Evolutionary conservation across 2,113 vertebrate species (phyloP).

Genomic region (Sapayoa aenigma): DNA sequence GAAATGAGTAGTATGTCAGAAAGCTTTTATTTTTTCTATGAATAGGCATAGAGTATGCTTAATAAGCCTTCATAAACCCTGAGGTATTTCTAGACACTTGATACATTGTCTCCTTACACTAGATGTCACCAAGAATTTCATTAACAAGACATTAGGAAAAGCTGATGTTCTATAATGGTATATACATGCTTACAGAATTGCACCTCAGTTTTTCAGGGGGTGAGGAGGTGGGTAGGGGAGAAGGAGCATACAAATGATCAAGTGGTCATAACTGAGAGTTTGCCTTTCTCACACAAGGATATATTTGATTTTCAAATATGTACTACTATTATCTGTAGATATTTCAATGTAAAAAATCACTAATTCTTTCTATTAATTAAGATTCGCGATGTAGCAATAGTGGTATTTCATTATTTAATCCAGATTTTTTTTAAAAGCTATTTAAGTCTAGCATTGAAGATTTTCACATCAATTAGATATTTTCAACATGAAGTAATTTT

Average conservation of each 20-base stretch:
- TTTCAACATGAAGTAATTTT: not conserved
- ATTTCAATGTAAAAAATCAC: not conserved
- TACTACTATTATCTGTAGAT: not conserved
- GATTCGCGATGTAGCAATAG: not conserved
- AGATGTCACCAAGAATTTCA: fast-evolving
- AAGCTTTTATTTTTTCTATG: not conserved
- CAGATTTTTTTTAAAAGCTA: not conserved
- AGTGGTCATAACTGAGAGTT: not conserved
- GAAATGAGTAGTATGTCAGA: not conserved
- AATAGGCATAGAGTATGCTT: not conserved
- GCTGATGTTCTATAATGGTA: not conserved
- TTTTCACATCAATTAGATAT: not conserved
- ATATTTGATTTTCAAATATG: not conserved
- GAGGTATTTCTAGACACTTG: not conserved
- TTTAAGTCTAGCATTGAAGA: not conserved
- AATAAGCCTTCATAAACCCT: not conserved
- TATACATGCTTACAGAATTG: not conserved
- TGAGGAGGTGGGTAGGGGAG: fast-evolving
- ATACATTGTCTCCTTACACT: not conserved
- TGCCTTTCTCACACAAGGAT: not conserved
- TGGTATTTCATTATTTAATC: not conserved
- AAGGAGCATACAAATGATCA: not conserved
- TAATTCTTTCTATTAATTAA: not conserved
- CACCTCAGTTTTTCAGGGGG: not conserved
- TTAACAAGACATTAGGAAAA: not conserved